phyloP scores from a whole-genome alignment of 2,888 invertebrate genomes.

The Oscheius myriophilus region DNA sequence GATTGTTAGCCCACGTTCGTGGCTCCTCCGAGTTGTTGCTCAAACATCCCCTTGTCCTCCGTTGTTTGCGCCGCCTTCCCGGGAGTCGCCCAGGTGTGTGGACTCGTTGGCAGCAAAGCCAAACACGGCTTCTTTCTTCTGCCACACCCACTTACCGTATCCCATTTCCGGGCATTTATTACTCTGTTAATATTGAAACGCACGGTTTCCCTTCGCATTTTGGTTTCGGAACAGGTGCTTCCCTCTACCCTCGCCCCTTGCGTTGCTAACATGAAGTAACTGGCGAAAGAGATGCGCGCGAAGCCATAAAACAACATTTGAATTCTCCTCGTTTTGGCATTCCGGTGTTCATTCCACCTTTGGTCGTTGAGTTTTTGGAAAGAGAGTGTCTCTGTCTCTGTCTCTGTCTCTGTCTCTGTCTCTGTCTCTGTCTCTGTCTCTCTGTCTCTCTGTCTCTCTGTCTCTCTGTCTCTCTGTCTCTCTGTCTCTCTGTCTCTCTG shows the following conservation, averaged over 20 bases:
- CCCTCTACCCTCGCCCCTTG: too few species aligned
- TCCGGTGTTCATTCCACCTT: not conserved
- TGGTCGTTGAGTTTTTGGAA: not conserved
- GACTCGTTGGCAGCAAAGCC: slow-evolving; percentile 7
- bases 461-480: not conserved
- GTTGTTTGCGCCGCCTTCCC: slow-evolving; percentile 7
- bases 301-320: too few species aligned
- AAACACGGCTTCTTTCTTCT: slow-evolving; percentile 17
- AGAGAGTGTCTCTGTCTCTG: slow-evolving; percentile 1
- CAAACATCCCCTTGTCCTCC: not conserved
- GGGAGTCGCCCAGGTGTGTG: slow-evolving; percentile 7
- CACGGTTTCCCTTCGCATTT: too few species aligned
- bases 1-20: not conserved
- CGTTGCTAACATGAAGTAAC: too few species aligned
- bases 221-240: too few species aligned
- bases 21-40: too few species aligned
- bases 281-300: too few species aligned
- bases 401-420: not conserved
- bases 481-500: not conserved
- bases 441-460: not conserved
- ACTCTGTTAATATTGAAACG: too few species aligned
- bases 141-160: not conserved
- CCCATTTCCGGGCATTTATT: not conserved
- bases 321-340: not conserved
- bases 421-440: slow-evolving; percentile 1